phyloP scores from a whole-genome alignment of 2,888 invertebrate genomes.

The Allolobophora icterica region DNA sequence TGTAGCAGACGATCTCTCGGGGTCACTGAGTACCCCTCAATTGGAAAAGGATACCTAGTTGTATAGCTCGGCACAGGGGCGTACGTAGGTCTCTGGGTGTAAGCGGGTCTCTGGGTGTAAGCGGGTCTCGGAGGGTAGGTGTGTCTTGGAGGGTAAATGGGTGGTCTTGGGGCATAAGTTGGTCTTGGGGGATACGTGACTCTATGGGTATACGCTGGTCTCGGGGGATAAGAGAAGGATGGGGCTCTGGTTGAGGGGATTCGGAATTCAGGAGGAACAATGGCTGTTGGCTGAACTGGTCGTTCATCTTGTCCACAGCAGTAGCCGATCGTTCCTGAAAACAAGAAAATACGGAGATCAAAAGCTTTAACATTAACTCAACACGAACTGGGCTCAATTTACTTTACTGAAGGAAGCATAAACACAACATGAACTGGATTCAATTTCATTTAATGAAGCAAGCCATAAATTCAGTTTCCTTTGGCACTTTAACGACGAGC shows the following conservation, averaged over 20 bases:
- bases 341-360: not conserved
- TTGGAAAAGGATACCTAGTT: not conserved
- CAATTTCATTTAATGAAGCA: too few relatives aligned
- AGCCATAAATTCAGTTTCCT: too few relatives aligned
- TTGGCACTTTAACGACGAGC: too few relatives aligned
- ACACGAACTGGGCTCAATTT: too few relatives aligned
- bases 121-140: not conserved
- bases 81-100: not conserved
- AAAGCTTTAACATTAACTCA: not conserved
- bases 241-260: not conserved
- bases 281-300: not conserved
- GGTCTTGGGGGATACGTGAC: not conserved
- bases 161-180: not conserved
- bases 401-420: too few relatives aligned
- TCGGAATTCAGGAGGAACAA: not conserved
- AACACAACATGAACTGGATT: too few relatives aligned
- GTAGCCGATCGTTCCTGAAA: conserved; percentile 25
- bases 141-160: not conserved
- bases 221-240: not conserved
- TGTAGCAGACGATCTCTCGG: conserved; percentile 1
- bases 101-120: not conserved
- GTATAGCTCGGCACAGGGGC: not conserved
- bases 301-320: not conserved
- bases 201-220: not conserved
- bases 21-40: not conserved